Base-by-base conservation (phyloP, 1,140 invertebrate genomes). In the Agrypnia vestita region DNA sequence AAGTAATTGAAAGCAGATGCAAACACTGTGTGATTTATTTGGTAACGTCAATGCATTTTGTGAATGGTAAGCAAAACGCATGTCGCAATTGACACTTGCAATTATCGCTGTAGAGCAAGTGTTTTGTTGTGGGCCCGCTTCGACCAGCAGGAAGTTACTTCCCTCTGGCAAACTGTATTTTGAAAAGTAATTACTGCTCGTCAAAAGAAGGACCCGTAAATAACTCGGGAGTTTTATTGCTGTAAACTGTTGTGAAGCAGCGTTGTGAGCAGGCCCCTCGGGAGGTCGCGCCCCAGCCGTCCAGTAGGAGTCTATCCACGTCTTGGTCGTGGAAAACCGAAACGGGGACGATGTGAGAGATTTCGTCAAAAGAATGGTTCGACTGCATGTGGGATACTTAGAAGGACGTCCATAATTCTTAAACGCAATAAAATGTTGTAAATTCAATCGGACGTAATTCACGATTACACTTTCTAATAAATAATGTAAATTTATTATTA, bases 221-320 rank as follows among this genome's bases (percentile, higher is more conserved):
- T 82, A 79, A 82, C 81, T 71, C 51, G 46, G n/a, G 61, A 46
- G 55, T 75, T 82, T 82, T 82, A 82, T 79, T 82, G 81, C 81
- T 80, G 78, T 82, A 79, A 78, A 79, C 78, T 82, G 78, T 82
- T 77, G 78, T 82, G 73, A 79, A 82, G 73, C 69, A 44, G 72
- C 49, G 74, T 77, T 78, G 75, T 82, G 78, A 77, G 49, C 56
- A 47, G 11, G 13, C 78, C 73, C 81, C 75, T 82, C 81, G 81
- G 81, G 81, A 80, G 81, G 81, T 82, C 81, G 59, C 46, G 56
- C 59, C 11, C 12, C 1, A 44, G 47, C 47, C 47, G 25, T 46
- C 35, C 55, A 17, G 73, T 75, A 56, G 73, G 51, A 25, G 17
- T 25, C 61, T 44, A 64, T 64, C 35, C 11, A 59, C 55, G 15